phyloP scores from a whole-genome alignment of 92 coral and sea anemone genomes.

The Porites divaricata region DNA sequence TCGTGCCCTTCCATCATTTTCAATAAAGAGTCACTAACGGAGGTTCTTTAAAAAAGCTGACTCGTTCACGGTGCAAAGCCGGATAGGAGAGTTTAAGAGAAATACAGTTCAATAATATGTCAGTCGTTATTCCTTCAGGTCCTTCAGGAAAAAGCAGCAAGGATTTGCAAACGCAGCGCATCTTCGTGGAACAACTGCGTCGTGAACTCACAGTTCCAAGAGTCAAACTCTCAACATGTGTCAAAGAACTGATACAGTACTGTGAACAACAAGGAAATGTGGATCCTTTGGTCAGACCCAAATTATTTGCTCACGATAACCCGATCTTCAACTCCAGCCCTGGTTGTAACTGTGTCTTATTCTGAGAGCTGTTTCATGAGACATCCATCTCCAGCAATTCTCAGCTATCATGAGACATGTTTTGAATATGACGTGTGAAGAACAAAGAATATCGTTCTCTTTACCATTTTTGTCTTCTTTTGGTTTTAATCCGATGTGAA shows the following conservation, averaged over 20 bases:
- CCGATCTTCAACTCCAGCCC: slow-evolving; percentile 67
- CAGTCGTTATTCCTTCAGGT: slow-evolving; percentile 34
- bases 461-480: background rate
- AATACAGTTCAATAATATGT: background rate
- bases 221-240: slow-evolving; percentile 80
- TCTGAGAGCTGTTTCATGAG: background rate
- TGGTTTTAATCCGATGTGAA: background rate
- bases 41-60: no score
- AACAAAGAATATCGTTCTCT: background rate
- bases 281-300: slow-evolving; percentile 76
- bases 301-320: slow-evolving; percentile 66
- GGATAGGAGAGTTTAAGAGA: background rate
- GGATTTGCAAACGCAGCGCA: slow-evolving; percentile 78
- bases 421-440: no score
- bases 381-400: background rate
- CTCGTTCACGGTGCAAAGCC: background rate
- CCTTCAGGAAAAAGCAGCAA: slow-evolving; percentile 58
- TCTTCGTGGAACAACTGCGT: slow-evolving; percentile 80
- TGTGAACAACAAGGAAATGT: slow-evolving; percentile 77
- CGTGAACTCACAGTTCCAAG: slow-evolving; percentile 77
- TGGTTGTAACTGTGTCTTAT: slow-evolving; percentile 44
- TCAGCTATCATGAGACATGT: background rate
- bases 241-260: slow-evolving; percentile 73
- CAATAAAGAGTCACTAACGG: background rate
- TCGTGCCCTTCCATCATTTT: background rate